A percentile compares a stretch with the other conserved stretches of the same genome.
These are phyloP conservation scores for Glyptemys insculpta DNA, from an alignment of 2,797 vertebrate species.

Conservation along the genomic window DNA sequence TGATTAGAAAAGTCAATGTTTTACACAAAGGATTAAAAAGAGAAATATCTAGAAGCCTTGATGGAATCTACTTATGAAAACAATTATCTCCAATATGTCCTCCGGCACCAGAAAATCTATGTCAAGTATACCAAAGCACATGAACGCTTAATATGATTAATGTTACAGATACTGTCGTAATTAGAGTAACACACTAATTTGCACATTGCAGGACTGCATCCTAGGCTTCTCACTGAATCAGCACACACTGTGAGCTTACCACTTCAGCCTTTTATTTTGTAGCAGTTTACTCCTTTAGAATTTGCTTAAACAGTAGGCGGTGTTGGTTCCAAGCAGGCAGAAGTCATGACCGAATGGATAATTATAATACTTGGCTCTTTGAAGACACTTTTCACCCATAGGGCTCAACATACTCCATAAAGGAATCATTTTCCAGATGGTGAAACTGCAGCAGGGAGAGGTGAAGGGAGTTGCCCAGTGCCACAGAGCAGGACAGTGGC, in stretches of 20 bases:
- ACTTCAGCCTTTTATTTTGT: slow-evolving; percentile 13
- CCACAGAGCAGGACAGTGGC: slow-evolving; percentile 48
- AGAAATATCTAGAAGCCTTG: slow-evolving; percentile 66
- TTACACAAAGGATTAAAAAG: slow-evolving; percentile 76
- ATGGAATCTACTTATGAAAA: slow-evolving; percentile 62
- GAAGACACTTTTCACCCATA: not conserved
- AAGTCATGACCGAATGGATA: not conserved
- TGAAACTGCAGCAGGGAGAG: slow-evolving; percentile 40
- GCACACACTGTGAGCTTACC: not conserved
- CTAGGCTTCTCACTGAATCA: slow-evolving; percentile 40
- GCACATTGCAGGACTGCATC: not conserved
- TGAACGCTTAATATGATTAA: not conserved
- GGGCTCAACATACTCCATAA: not conserved
- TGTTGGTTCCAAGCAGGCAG: not conserved
- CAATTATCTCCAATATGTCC: slow-evolving; percentile 29
- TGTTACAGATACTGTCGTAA: slow-evolving; percentile 32
- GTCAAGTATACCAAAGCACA: slow-evolving; percentile 9
- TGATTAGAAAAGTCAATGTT: slow-evolving; percentile 82
- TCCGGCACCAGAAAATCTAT: not conserved
- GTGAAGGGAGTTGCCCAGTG: slow-evolving; percentile 54
- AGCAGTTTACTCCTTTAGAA: not conserved
- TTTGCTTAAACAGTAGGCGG: not conserved
- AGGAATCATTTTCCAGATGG: slow-evolving; percentile 60
- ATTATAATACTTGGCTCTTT: not conserved
- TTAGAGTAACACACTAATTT: slow-evolving; percentile 42